Conservation (phyloP, 1,140 invertebrate species). For the Brachionus paranguensis region DNA sequence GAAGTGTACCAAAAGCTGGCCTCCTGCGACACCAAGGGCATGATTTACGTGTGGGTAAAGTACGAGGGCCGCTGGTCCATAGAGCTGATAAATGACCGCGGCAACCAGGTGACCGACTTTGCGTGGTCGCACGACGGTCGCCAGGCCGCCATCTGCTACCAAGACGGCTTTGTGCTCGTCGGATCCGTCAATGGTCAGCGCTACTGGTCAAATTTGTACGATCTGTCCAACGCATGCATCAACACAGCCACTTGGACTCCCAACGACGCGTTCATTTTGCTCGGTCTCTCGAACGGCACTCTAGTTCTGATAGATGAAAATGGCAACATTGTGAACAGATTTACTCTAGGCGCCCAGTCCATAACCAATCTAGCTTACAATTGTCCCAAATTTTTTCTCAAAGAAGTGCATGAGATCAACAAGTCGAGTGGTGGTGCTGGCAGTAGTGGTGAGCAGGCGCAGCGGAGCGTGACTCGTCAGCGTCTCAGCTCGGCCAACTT, state of each 20-base stretch:
- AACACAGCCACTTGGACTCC: constrained; percentile 95
- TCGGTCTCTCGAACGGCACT: constrained; percentile 23
- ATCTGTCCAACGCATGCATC: constrained; percentile 76
- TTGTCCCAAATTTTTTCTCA: constrained; percentile 31
- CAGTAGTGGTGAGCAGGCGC: neutral
- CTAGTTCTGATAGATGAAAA: constrained; percentile 17
- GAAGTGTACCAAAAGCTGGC: constrained; percentile 95
- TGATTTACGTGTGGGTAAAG: constrained; percentile 99
- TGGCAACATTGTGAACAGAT: constrained; percentile 11
- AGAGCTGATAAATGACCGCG: constrained; percentile 94
- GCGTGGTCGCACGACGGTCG: constrained; percentile 96
- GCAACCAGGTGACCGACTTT: constrained; percentile 74
- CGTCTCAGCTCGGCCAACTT: neutral
- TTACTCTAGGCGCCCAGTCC: neutral
- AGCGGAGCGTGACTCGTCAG: neutral
- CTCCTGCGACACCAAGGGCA: constrained; percentile 91
- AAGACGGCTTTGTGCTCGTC: constrained; percentile 91
- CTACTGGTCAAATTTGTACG: constrained; percentile 96
- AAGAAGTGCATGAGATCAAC: neutral
- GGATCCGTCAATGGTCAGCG: constrained; percentile 91
- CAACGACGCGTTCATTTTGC: constrained; percentile 74
- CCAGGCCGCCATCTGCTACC: constrained; percentile 95
- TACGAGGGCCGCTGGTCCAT: constrained; percentile 98
- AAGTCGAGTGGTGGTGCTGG: neutral
- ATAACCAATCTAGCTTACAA: neutral